phyloP scores from a whole-genome alignment of 2,797 vertebrate genomes.

The Schizopygopsis malacanthus region DNA sequence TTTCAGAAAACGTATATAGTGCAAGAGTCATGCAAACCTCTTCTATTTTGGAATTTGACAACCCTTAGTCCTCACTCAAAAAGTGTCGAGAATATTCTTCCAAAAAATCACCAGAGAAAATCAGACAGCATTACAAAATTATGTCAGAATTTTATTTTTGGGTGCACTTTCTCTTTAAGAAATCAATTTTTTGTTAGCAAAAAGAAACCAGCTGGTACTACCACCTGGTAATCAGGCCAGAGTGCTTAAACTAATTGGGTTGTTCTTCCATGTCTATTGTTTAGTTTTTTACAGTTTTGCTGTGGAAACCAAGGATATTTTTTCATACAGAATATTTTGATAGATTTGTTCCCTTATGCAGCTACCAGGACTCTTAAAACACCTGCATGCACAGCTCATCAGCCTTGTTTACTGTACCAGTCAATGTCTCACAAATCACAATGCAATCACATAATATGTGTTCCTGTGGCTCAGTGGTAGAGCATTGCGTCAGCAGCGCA shows the following conservation, averaged over 20 bases:
- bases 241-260: not conserved
- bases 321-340: not conserved
- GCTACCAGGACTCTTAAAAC: constrained; percentile 6
- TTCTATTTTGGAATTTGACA: not conserved
- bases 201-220: not conserved
- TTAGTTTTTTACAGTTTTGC: not conserved
- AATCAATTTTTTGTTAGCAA: not conserved
- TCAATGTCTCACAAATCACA: constrained; percentile 39
- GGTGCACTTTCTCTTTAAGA: not conserved
- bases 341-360: not conserved
- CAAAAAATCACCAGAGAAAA: too few relatives aligned
- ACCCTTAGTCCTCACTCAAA: not conserved
- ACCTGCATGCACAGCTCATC: constrained; percentile 10
- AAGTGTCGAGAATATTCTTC: too few relatives aligned
- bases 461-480: too few relatives aligned
- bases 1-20: too few relatives aligned
- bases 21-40: not conserved
- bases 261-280: not conserved
- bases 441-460: not conserved
- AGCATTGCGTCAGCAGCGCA: too few relatives aligned
- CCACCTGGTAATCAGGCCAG: not conserved
- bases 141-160: not conserved
- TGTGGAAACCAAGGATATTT: not conserved
- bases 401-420: constrained; percentile 34
- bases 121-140: not conserved